Evolutionary conservation across 2,113 vertebrate genomes (phyloP).

Genomic region (Rhipidura dahli): DNA sequence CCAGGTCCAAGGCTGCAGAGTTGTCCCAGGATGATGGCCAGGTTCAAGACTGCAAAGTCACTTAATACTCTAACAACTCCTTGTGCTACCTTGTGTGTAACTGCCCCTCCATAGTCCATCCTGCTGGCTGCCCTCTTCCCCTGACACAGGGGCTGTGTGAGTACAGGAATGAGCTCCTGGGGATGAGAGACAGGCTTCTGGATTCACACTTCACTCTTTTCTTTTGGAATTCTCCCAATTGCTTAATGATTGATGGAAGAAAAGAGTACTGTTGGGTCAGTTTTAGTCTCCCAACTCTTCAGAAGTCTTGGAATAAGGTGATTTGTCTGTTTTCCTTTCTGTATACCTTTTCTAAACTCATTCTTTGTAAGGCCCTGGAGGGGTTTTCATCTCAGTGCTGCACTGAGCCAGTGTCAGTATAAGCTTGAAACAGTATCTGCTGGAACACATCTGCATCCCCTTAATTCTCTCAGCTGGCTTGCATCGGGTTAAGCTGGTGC

Average conservation of each 20-base stretch:
- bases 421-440: not conserved
- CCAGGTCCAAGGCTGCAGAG: not conserved
- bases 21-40: not conserved
- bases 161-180: not conserved
- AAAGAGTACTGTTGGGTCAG: not conserved
- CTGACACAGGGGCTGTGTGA: not conserved
- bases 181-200: not conserved
- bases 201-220: not conserved
- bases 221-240: not conserved
- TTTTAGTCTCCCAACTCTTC: not conserved
- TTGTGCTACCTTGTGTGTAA: not conserved
- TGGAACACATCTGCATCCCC: not conserved
- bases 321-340: not conserved
- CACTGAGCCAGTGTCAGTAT: not conserved
- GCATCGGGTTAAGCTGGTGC: not conserved
- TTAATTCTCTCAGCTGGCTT: not conserved
- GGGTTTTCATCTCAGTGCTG: not conserved
- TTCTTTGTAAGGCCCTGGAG: not conserved
- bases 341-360: not conserved
- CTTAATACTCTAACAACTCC: rapidly evolving
- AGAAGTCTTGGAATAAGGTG: not conserved
- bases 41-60: not conserved
- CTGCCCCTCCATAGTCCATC: not conserved
- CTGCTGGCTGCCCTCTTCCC: not conserved
- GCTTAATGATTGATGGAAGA: not conserved